A percentile compares a stretch with the other conserved stretches of the same genome.
Conservation (phyloP, 2,797 vertebrate genomes). For the Cephalopachus bancanus region DNA sequence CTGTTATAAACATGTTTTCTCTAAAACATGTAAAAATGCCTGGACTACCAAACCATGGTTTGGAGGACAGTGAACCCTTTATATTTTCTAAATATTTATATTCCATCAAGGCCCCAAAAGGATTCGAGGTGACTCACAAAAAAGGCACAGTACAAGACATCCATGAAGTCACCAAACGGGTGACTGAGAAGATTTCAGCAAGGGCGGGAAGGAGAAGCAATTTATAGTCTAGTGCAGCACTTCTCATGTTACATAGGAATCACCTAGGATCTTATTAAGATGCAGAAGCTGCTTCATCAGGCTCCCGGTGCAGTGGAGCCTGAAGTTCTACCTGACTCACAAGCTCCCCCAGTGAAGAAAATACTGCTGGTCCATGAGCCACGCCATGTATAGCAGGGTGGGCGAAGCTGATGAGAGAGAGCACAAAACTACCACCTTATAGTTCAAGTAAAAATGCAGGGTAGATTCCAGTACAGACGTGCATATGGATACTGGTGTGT, state of each 20-base stretch:
- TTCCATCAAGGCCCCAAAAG: background rate
- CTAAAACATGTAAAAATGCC: background rate
- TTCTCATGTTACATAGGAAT: rapidly evolving
- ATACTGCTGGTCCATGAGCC: background rate
- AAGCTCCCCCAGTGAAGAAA: background rate
- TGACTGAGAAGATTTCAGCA: background rate
- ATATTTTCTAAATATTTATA: background rate
- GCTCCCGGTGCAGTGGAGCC: background rate
- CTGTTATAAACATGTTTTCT: background rate
- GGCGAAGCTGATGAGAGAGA: background rate
- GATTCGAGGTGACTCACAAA: background rate
- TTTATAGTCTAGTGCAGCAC: background rate
- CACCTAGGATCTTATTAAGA: background rate
- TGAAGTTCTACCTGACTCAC: background rate
- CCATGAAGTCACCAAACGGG: background rate
- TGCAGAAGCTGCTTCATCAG: rapidly evolving
- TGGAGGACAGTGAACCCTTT: background rate
- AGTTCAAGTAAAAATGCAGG: background rate
- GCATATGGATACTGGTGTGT: background rate
- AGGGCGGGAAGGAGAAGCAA: background rate
- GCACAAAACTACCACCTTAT: background rate
- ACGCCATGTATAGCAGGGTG: background rate
- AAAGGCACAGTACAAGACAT: background rate
- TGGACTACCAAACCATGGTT: background rate
- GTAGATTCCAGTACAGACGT: background rate